Base-by-base conservation (phyloP, 2,113 vertebrate species). In the Galemys pyrenaicus region DNA sequence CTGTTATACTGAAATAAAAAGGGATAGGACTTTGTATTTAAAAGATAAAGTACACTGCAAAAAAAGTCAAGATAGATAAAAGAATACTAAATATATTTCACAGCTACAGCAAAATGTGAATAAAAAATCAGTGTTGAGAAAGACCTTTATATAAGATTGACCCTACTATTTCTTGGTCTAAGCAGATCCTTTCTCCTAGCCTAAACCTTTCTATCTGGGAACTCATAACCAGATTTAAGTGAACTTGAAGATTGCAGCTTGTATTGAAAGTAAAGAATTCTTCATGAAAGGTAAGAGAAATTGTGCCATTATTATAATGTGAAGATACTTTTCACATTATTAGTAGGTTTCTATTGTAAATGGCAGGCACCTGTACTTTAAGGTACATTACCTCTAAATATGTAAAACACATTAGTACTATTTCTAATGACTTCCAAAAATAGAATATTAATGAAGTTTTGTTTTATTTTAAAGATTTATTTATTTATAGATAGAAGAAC, bases 141-240 rank as follows among this genome's bases (percentile, higher is more conserved):
- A 94, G 65, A 62, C 1, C 32, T 67, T 70, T 75, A 77, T 84
- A 1, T 54, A 82, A 41, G 1, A 80, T 39, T 32, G 26, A 28
- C 30, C 60, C 30, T 41, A 44, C 41, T 24, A 73, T 37, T 51
- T 93, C 15, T 62, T 58, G n/a, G 30, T 35, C 56, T 60, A 77
- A 41, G 39, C 54, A 95, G 79, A 96, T 67, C 17, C 41, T 41
- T 86, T 81, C 37, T 44, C 84, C 8, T 44, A 32, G 11, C 68
- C 32, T 15, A 58, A 83, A 19, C 12, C 49, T 26, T 12, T 85
- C n/a, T 54, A 30, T 13, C 3, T 13, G 2, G 35, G 39, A 62
- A 26, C 83, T 92, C 51, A 74, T 20, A 74, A 87, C 20, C 77
- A 78, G 41, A 92, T 90, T 28, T 32, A 83, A 74, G 44, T 64